Evolutionary conservation across 2,113 vertebrate genomes (phyloP).

Genomic region (Okapia johnstoni): DNA sequence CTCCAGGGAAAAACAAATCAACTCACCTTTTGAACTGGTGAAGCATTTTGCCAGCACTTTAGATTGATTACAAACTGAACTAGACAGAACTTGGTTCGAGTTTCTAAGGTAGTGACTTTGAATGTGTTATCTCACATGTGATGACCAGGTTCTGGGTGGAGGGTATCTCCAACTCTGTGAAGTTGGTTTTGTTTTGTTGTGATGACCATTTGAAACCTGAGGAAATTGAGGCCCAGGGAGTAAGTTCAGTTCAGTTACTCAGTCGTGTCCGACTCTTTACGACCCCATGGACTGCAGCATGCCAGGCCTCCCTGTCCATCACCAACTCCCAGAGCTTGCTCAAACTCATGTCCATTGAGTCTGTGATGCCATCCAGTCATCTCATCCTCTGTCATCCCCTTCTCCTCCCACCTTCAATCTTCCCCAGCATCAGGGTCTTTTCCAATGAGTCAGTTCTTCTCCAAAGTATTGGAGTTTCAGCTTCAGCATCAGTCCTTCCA

Average conservation of each 20-base stretch:
- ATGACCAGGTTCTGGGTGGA: not conserved
- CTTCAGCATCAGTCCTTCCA: not conserved
- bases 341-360: not conserved
- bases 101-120: not conserved
- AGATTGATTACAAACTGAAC: not conserved
- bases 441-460: not conserved
- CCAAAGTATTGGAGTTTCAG: not conserved
- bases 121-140: not conserved
- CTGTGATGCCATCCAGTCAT: not conserved
- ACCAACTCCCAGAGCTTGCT: not conserved
- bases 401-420: not conserved
- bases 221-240: not conserved
- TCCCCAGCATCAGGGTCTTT: not conserved
- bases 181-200: not conserved
- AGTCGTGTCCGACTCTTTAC: not conserved
- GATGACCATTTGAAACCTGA: not conserved
- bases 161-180: not conserved
- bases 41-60: not conserved
- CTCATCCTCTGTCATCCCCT: not conserved
- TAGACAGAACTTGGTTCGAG: not conserved
- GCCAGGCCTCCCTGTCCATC: not conserved
- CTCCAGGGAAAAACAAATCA: not conserved
- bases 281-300: not conserved
- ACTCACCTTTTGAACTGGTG: not conserved
- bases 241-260: not conserved